phyloP scores from a whole-genome alignment of 1,140 invertebrate species.

The Achatina immaculata region DNA sequence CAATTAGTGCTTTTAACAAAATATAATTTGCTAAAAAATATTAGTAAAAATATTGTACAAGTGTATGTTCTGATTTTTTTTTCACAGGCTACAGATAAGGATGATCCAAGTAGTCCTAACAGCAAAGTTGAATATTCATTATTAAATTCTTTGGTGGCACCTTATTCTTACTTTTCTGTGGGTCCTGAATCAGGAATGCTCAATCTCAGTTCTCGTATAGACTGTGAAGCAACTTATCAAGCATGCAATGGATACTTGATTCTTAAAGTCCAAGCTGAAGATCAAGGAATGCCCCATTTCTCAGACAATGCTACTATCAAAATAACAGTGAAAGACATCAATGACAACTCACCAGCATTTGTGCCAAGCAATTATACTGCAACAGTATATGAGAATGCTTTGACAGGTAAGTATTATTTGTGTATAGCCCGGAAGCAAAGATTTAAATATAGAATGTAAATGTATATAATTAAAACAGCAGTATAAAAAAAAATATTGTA shows the following conservation, averaged over 20 bases:
- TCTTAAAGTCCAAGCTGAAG: background rate
- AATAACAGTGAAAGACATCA: background rate
- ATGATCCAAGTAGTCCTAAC: constrained; percentile 10
- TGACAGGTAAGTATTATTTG: background rate
- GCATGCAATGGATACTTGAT: background rate
- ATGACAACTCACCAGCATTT: constrained; percentile 13
- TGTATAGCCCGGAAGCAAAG: too few species aligned
- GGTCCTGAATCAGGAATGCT: background rate
- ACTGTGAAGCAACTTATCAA: background rate
- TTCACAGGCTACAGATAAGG: constrained; percentile 11
- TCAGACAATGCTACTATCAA: background rate
- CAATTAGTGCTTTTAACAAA: too few species aligned
- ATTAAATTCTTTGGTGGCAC: background rate
- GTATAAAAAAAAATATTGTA: too few species aligned
- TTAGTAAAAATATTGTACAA: too few species aligned
- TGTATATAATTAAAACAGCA: too few species aligned
- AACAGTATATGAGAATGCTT: background rate
- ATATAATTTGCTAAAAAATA: too few species aligned
- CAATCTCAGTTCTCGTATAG: background rate
- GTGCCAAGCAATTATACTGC: background rate
- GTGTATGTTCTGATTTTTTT: too few species aligned
- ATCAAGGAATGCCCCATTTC: background rate
- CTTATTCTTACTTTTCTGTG: background rate
- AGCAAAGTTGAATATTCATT: constrained; percentile 7
- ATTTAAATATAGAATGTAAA: too few species aligned